phyloP scores from a whole-genome alignment of 92 coral and sea anemone species.

The Scolanthus callimorphus region DNA sequence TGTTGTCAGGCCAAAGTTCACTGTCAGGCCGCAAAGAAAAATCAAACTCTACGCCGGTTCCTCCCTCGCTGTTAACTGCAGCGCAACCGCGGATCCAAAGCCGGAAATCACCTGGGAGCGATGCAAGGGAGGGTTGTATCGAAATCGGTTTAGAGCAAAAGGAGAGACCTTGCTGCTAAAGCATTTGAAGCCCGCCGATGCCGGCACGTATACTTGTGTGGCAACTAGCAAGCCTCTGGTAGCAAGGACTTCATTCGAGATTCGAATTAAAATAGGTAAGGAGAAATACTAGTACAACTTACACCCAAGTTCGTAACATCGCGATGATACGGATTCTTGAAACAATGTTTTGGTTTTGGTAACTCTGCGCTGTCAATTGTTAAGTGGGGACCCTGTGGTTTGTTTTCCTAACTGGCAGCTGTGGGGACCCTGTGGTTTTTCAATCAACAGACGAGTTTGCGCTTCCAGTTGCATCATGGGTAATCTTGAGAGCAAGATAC shows the following conservation, averaged over 20 bases:
- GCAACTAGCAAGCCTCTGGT: constrained; percentile 53
- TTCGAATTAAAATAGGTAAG: constrained; percentile 42
- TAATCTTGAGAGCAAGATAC: no score
- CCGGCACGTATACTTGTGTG: constrained; percentile 63
- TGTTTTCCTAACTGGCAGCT: no score
- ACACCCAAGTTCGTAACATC: no score
- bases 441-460: no score
- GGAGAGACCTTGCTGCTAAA: constrained; percentile 29
- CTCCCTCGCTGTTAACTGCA: constrained; percentile 28
- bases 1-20: constrained; percentile 16
- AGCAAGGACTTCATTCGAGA: constrained; percentile 19
- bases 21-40: constrained; percentile 20
- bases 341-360: no score
- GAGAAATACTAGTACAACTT: no score
- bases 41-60: constrained; percentile 32
- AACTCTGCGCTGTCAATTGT: no score
- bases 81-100: constrained; percentile 34
- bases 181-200: constrained; percentile 31
- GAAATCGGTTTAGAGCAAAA: constrained; percentile 12
- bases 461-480: no score
- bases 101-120: constrained; percentile 48
- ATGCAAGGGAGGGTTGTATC: constrained; percentile 10
- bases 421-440: no score
- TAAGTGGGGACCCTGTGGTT: no score
- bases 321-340: no score